Conservation (phyloP, 2,888 invertebrate genomes). For the Leistus spinibarbis region DNA sequence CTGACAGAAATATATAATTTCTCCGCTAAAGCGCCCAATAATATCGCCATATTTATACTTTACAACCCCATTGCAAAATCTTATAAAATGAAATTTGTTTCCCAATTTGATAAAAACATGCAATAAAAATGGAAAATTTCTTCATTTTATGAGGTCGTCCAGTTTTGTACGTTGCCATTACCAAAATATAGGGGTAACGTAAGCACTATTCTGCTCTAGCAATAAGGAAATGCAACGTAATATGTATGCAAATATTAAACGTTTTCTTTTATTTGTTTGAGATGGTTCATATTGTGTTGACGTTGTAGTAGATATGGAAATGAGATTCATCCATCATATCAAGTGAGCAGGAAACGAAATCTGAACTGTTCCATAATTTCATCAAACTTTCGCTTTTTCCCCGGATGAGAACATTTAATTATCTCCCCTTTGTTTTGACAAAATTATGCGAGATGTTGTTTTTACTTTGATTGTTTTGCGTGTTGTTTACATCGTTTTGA, state of each 20-base stretch:
- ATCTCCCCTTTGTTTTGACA: neutral
- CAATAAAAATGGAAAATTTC: neutral
- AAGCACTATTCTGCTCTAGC: neutral
- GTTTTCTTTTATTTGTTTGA: neutral
- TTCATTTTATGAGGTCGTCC: neutral
- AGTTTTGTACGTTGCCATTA: neutral
- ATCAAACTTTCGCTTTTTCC: neutral
- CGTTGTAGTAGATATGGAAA: neutral
- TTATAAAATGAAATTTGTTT: too few species aligned
- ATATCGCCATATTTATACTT: too few species aligned
- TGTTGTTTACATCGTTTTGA: too few species aligned
- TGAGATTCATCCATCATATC: neutral
- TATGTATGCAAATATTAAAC: neutral
- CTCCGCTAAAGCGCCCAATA: too few species aligned
- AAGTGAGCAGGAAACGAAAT: neutral
- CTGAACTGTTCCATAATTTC: neutral
- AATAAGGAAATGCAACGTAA: neutral
- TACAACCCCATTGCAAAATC: too few species aligned
- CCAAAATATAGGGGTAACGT: neutral
- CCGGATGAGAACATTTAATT: neutral
- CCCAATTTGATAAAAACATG: neutral
- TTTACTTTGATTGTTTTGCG: too few species aligned
- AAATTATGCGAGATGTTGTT: too few species aligned
- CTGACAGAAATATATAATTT: too few species aligned
- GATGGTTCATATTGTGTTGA: neutral